Base-by-base conservation (phyloP, 2,888 invertebrate genomes). In the Odontocerum albicorne region DNA sequence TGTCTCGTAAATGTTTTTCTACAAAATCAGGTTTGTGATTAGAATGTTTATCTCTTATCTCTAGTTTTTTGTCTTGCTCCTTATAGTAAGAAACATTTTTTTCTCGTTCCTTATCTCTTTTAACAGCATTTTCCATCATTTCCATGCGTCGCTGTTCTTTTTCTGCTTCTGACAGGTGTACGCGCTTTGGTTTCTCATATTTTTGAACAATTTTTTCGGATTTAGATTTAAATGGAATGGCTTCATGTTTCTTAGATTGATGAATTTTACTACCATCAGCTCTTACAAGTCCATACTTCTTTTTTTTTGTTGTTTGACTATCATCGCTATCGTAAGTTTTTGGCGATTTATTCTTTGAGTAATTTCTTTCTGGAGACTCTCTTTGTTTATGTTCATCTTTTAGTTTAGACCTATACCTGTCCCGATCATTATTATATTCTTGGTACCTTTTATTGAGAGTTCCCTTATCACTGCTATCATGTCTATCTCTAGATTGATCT, bases 121-220 rank as follows among this genome's bases (percentile, higher is more conserved):
- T 81, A 1, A 72, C 72, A 0, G 93, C 95, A 67, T 94, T 90
- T 7, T 82, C 77, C 80, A 87, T 86, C 96, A 96, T 96, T 70
- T 90, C 92, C 43, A 75, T 78, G 38, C 88, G 78, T 35, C 83
- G 80, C 54, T 75, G 77, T 66, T 92, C 88, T 63, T 84, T 85
- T 65, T 91, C 90, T 58, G 79, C 79, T 49, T 83, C 83, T 10
- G 79, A 77, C 3, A 85, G 67, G 61, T 68, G 16, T 21, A 39
- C 53, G 22, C 40, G 51, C 3, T 49, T 35, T 2, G 49, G 51
- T 42, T 46, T 51, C 10, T 55, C 49, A 51, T 38, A 51, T 17
- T 71, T 55, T 70, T 66, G 55, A 64, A 61, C 60, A 63, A 54
- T 6, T 45, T 55, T 50, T 12, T 17, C 35, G 2, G 51, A 16